phyloP scores from a whole-genome alignment of 1,140 invertebrate genomes.

The Zaprionus davidi region DNA sequence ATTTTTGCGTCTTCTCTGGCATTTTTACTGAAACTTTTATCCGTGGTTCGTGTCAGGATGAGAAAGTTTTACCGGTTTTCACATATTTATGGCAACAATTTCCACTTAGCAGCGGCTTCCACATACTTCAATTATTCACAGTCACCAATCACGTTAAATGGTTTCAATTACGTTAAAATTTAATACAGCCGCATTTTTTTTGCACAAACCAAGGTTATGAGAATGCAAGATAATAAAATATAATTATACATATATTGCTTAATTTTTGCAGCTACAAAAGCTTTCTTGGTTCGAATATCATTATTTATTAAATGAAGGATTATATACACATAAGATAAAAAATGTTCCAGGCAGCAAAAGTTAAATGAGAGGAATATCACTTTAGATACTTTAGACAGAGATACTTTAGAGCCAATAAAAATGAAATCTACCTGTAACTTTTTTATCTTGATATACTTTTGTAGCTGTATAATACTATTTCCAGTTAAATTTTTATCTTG shows the following conservation, averaged over 20 bases:
- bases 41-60: background rate
- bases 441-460: no score
- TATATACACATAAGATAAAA: no score
- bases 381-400: no score
- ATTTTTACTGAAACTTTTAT: background rate
- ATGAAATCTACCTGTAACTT: no score
- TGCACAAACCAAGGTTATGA: background rate
- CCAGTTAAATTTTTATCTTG: no score
- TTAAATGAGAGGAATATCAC: no score
- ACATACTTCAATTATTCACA: constrained; percentile 8
- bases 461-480: no score
- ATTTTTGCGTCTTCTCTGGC: background rate
- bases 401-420: no score
- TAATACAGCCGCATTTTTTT: background rate
- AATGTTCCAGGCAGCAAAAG: no score
- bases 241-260: background rate
- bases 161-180: constrained; percentile 30
- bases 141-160: constrained; percentile 20
- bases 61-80: background rate
- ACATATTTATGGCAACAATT: constrained; percentile 6
- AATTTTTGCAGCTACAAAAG: background rate
- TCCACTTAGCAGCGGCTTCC: background rate
- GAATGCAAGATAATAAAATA: background rate
- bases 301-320: no score
- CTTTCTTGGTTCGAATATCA: background rate